A percentile compares a stretch with the other conserved stretches of the same genome.
Evolutionary conservation across 1,140 invertebrate genomes (phyloP).

Genomic region (Galendromus occidentalis): DNA sequence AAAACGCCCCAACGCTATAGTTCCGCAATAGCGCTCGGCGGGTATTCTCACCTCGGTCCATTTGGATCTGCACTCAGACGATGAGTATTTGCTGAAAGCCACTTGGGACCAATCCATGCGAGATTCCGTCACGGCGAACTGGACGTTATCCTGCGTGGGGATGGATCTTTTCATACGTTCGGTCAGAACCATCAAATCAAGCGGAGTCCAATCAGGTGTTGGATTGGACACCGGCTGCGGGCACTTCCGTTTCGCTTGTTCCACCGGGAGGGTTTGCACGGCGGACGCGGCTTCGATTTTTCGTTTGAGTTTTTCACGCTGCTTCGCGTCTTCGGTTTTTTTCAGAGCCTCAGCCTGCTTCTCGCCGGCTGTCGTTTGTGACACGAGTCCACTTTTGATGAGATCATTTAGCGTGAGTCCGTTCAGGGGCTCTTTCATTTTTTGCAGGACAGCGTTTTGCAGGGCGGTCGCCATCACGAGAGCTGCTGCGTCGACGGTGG

Average conservation of each 20-base stretch:
- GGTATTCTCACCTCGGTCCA: neutral
- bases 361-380: neutral
- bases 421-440: conserved; percentile 2
- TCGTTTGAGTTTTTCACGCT: too few species aligned
- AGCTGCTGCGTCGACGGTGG: neutral
- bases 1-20: too few species aligned
- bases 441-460: neutral
- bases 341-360: neutral
- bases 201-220: neutral
- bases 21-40: too few species aligned
- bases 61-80: neutral
- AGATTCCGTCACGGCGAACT: neutral
- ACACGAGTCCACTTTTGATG: conserved; percentile 3
- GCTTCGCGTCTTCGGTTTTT: neutral
- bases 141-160: neutral
- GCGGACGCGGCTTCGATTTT: too few species aligned
- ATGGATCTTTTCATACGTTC: conserved; percentile 1
- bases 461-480: neutral
- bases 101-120: neutral
- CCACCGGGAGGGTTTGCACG: neutral
- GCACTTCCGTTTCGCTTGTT: neutral
- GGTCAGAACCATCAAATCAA: conserved; percentile 4
- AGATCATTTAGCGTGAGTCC: conserved; percentile 8
- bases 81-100: conserved; percentile 4
- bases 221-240: neutral